A percentile compares a stretch with the other conserved stretches of the same genome.
phyloP scores from a whole-genome alignment of 2,113 vertebrate species.

The Charina bottae region DNA sequence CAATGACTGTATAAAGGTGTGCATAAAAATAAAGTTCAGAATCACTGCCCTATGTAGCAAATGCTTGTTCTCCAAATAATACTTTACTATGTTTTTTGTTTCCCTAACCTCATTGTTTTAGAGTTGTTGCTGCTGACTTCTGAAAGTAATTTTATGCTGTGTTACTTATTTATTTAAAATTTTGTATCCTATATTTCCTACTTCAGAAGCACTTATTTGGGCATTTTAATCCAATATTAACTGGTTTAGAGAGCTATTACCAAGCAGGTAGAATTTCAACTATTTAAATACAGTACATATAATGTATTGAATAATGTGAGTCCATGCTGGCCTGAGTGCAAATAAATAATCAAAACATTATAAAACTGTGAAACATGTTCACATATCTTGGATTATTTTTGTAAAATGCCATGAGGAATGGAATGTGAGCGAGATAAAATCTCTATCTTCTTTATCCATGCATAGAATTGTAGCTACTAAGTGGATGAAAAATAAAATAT shows the following conservation, averaged over 20 bases:
- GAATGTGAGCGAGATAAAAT: background rate
- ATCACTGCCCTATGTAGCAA: too few species aligned
- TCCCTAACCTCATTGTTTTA: too few species aligned
- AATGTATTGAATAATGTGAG: background rate
- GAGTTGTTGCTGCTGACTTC: too few species aligned
- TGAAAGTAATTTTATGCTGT: background rate
- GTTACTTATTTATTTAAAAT: background rate
- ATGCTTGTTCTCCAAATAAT: too few species aligned
- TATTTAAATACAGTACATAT: background rate
- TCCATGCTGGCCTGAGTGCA: background rate
- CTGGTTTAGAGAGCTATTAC: background rate
- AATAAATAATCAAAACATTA: background rate
- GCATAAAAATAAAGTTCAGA: too few species aligned
- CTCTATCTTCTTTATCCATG: background rate
- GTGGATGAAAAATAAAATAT: conserved; percentile 22
- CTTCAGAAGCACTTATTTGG: too few species aligned
- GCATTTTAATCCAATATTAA: background rate
- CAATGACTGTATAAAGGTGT: too few species aligned
- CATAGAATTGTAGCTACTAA: background rate
- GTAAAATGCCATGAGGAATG: background rate
- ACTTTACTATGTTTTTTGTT: too few species aligned
- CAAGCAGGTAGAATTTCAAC: background rate
- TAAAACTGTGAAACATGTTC: background rate
- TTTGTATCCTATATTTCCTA: too few species aligned
- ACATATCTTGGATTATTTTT: background rate